A percentile compares a stretch with the other conserved stretches of the same genome.
Evolutionary conservation across 37 sponge, comb jelly and placozoan genomes (phyloP).

Genomic region (Hexactinellida sp.): DNA sequence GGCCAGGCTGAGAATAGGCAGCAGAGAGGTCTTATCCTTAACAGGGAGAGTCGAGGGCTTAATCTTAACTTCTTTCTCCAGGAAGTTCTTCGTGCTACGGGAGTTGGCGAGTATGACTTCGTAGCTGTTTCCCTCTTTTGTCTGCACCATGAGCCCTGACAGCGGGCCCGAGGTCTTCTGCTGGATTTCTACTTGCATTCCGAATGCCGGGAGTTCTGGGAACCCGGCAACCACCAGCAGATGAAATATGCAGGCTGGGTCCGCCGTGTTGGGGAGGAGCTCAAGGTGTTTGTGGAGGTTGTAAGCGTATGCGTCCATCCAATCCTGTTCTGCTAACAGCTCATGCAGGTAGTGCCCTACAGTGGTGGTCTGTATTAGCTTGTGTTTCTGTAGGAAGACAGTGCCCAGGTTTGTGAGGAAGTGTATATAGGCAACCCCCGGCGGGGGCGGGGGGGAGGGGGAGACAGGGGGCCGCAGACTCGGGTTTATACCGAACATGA

Average conservation of each 20-base stretch:
- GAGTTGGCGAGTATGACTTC: neutral
- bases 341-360: slow-evolving; percentile 2
- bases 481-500: neutral
- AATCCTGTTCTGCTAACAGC: neutral
- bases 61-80: neutral
- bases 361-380: neutral
- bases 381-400: neutral
- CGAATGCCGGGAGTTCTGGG: slow-evolving; percentile 32
- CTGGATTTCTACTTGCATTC: slow-evolving; percentile 11
- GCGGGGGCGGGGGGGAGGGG: neutral
- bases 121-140: slow-evolving; percentile 15
- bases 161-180: neutral
- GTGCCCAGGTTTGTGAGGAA: slow-evolving; percentile 8
- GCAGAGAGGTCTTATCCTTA: neutral
- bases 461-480: neutral
- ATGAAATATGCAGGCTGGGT: slow-evolving; percentile 30
- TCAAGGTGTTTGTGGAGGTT: neutral
- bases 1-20: neutral
- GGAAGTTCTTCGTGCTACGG: neutral
- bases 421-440: neutral
- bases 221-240: slow-evolving; percentile 55
- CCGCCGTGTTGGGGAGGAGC: neutral
- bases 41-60: neutral
- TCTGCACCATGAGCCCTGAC: neutral
- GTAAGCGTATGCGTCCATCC: neutral